phyloP scores from a whole-genome alignment of 2,113 vertebrate genomes.

The Alethe diademata region DNA sequence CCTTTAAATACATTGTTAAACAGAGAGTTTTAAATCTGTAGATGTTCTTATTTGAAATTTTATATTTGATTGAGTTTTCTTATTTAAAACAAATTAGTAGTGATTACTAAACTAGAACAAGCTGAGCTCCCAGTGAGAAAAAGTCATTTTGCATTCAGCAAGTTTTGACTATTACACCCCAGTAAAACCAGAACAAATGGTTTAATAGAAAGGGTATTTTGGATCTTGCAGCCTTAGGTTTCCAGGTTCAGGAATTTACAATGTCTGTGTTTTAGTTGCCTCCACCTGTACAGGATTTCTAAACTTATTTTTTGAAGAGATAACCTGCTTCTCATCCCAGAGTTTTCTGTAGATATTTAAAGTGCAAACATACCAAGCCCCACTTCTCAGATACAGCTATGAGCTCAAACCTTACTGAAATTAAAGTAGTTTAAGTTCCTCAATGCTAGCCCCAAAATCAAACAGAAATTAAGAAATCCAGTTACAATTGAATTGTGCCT shows the following conservation, averaged over 20 bases:
- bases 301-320: background rate
- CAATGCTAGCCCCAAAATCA: background rate
- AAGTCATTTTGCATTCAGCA: background rate
- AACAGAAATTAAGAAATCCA: background rate
- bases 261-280: background rate
- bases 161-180: background rate
- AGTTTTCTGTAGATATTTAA: background rate
- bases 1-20: background rate
- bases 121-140: background rate
- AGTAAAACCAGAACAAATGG: background rate
- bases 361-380: background rate
- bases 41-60: background rate
- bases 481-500: background rate
- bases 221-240: background rate
- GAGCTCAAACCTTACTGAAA: background rate
- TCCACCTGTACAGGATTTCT: background rate
- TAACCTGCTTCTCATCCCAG: accelerated
- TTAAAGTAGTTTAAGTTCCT: background rate
- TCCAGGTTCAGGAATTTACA: background rate
- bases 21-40: background rate
- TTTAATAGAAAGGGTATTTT: background rate
- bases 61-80: background rate
- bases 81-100: background rate
- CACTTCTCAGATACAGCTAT: background rate
- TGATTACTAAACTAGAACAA: background rate